Evolutionary conservation across 1,140 invertebrate species (phyloP), one percentile per base, ranked within the genome.

Genomic region (Zaprionus gabonicus): DNA sequence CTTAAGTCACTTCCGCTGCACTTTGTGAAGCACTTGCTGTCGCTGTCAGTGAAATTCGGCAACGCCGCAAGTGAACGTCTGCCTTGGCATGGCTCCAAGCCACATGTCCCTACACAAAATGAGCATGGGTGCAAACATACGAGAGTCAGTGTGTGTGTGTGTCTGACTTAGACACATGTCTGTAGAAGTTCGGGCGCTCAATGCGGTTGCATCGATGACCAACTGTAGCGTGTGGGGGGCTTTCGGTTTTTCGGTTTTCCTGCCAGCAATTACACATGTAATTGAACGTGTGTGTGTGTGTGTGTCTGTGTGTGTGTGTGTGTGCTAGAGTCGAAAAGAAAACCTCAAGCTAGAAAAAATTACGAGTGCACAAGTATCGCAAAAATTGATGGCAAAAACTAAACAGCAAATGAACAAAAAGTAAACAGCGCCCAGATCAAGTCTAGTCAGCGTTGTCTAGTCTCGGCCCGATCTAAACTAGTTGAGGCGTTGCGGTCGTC

Each of bases 201-300:
- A 66, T 86, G 82, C 80, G 84, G 81, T 88, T 84, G 78, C 84
- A 88, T 87, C 84, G 83, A 87, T 88, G 81, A 75, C 84, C 84
- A 83, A 78, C 64, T 85, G 67, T 77, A 71, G 80, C 60, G 70
- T 78, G 69, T 78, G 78, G 78, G 79, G 76, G 79, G 55, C 71
- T 80, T 17, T 59, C 57, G 55, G 57, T 82, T 87, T 80, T 17
- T 59, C 57, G 55, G 57, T 82, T 87, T 87, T 80, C 72, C 75
- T 78, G 73, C 62, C 62, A 72, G 76, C 76, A 87, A 88, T 91
- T 85, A 75, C 63, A 69, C 58, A 41, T 74, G 58, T 56, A 25
- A 51, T 51, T 51, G 49, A 59, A 28, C 68, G 70, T 71, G 60
- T 80, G 68, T 71, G 64, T 84, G 72, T 79, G 78, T 81, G 78